These are phyloP conservation scores for Mobula birostris DNA, from an alignment of 2,113 vertebrate genomes.

Conservation along the genomic window DNA sequence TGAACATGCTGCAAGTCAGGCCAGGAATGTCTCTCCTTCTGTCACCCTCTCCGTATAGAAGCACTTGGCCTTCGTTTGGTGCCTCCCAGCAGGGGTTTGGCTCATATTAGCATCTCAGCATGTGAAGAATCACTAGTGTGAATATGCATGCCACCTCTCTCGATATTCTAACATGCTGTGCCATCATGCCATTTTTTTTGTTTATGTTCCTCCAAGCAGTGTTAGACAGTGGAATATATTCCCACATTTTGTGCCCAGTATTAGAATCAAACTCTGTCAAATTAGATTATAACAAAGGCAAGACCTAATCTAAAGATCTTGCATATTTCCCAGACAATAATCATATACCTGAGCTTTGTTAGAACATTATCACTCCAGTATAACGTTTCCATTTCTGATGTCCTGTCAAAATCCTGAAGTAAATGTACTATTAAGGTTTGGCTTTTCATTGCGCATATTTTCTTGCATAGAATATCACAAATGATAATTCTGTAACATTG, in stretches of 20 bases:
- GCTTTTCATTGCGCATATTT: background rate
- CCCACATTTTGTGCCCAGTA: constrained; percentile 11
- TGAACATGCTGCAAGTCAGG: background rate
- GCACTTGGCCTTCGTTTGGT: constrained; percentile 34
- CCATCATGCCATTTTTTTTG: constrained; percentile 35
- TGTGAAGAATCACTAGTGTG: constrained; percentile 15
- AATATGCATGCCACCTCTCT: constrained; percentile 35
- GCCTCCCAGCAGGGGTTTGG: constrained; percentile 32
- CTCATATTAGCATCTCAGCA: constrained; percentile 20
- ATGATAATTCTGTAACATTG: constrained; percentile 2
- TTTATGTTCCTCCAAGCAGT: constrained; percentile 35
- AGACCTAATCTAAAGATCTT: background rate
- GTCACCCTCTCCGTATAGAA: background rate
- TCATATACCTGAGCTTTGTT: background rate
- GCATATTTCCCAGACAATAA: background rate
- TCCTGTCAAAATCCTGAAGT: background rate
- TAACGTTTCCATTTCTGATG: background rate
- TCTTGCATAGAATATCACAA: background rate
- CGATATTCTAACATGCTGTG: constrained; percentile 33
- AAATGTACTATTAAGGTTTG: background rate
- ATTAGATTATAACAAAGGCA: constrained; percentile 27
- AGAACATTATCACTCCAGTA: background rate
- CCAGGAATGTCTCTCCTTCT: constrained; percentile 21
- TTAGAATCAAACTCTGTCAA: constrained; percentile 13
- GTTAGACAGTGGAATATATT: constrained; percentile 33